phyloP scores from a whole-genome alignment of 53 echinoderm and acorn worm genomes.

The Henricia sp. region DNA sequence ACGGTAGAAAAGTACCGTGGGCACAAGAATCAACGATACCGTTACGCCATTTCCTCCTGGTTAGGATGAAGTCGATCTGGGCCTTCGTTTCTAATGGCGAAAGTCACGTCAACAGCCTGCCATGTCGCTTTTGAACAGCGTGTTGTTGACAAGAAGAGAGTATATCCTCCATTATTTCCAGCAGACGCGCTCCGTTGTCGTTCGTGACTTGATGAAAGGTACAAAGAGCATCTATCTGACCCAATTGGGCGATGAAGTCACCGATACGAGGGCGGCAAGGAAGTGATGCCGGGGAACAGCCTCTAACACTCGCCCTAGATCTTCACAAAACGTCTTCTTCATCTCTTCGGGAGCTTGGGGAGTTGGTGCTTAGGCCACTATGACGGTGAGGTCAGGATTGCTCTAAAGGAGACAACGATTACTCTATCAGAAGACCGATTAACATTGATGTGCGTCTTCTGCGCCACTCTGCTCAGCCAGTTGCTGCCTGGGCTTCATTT shows the following conservation, averaged over 20 bases:
- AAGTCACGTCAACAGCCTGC: constrained; percentile 55
- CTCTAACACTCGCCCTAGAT: background rate
- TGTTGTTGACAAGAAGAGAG: too few relatives aligned
- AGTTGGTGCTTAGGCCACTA: constrained; percentile 18
- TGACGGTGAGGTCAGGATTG: constrained; percentile 6
- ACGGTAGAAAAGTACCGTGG: constrained; percentile 33
- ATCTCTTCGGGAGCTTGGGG: background rate
- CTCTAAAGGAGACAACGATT: constrained; percentile 11
- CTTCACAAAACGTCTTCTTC: background rate
- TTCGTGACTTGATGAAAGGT: constrained; percentile 58
- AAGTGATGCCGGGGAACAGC: background rate
- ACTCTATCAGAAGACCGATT: background rate
- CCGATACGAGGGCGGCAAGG: background rate
- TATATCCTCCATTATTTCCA: constrained; percentile 37
- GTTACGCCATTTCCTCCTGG: constrained; percentile 59
- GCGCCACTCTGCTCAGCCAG: constrained; percentile 18
- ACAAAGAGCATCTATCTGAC: constrained; percentile 24
- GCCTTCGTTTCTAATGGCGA: constrained; percentile 9
- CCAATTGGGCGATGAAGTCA: background rate
- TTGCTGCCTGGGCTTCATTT: constrained; percentile 20
- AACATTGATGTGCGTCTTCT: constrained; percentile 7
- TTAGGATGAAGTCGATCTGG: constrained; percentile 63
- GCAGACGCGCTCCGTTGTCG: constrained; percentile 29
- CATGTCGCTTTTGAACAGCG: background rate
- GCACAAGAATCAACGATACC: constrained; percentile 30